These are phyloP conservation scores for Thinocorus orbignyianus DNA, from an alignment of 2,113 vertebrate species.

Conservation along the genomic window DNA sequence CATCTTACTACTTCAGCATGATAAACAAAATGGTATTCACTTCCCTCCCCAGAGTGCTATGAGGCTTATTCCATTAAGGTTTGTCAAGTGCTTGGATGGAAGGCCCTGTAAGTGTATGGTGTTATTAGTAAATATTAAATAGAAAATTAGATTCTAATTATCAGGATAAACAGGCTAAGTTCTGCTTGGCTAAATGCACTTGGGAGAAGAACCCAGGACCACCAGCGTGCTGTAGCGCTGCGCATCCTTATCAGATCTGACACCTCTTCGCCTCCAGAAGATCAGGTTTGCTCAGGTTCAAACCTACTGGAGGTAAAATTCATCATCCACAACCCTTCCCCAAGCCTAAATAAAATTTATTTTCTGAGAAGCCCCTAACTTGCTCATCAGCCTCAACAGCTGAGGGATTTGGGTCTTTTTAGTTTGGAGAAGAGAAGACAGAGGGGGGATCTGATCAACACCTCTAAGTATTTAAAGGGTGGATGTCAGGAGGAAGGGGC, in stretches of 20 bases:
- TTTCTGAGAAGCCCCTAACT: background rate
- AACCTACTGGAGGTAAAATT: background rate
- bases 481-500: too few species aligned
- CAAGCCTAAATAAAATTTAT: background rate
- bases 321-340: background rate
- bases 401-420: background rate
- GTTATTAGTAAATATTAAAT: constrained; percentile 61
- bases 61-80: constrained; percentile 67
- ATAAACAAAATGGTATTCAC: constrained; percentile 57
- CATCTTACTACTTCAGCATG: constrained; percentile 51
- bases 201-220: background rate
- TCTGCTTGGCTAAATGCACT: constrained; percentile 42
- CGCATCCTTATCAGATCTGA: background rate
- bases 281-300: background rate
- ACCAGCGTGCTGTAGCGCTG: rapidly evolving
- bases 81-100: constrained; percentile 63
- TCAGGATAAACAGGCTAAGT: constrained; percentile 55
- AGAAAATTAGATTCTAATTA: constrained; percentile 59
- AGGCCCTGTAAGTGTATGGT: constrained; percentile 41
- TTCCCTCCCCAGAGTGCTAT: constrained; percentile 59
- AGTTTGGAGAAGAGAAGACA: too few species aligned
- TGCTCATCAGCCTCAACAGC: background rate
- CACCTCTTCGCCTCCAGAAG: background rate
- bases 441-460: too few species aligned
- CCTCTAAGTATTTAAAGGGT: too few species aligned